Evolutionary conservation across 2,113 vertebrate species (phyloP).

Genomic region (Brachyhypopomus gauderio): DNA sequence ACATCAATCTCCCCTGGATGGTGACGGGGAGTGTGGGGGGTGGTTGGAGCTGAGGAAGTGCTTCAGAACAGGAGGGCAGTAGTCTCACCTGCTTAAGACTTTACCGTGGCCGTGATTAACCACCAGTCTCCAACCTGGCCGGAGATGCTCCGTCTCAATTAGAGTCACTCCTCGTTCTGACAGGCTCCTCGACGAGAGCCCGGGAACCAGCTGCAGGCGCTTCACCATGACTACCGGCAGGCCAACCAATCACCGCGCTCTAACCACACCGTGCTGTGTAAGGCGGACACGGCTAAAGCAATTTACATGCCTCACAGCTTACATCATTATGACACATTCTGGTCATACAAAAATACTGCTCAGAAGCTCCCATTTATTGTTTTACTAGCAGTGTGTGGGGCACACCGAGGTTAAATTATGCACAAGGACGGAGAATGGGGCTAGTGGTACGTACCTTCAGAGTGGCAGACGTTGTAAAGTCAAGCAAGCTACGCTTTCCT

Average conservation of each 20-base stretch:
- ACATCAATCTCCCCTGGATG: constrained; percentile 68
- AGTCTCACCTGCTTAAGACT: constrained; percentile 64
- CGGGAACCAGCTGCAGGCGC: constrained; percentile 17
- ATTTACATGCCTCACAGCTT: neutral
- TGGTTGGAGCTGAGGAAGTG: constrained; percentile 39
- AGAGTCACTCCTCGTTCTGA: constrained; percentile 70
- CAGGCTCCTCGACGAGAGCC: constrained; percentile 58
- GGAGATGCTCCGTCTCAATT: constrained; percentile 64
- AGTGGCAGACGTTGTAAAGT: neutral
- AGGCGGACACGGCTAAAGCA: neutral
- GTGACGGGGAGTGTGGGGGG: constrained; percentile 57
- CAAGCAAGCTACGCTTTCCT: neutral
- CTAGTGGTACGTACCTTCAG: neutral
- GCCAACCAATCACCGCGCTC: constrained; percentile 5
- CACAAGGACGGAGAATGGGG: neutral
- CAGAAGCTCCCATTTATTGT: neutral
- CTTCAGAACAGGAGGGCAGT: constrained; percentile 57
- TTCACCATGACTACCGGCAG: neutral
- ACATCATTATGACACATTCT: neutral
- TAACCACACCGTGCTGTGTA: neutral
- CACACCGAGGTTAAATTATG: neutral
- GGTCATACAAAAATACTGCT: neutral
- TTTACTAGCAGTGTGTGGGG: neutral
- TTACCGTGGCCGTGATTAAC: constrained; percentile 77
- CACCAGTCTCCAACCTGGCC: constrained; percentile 69